phyloP scores from a whole-genome alignment of 30 jellyfish, hydroid and myxozoan species.

The Kudoa iwatai region DNA sequence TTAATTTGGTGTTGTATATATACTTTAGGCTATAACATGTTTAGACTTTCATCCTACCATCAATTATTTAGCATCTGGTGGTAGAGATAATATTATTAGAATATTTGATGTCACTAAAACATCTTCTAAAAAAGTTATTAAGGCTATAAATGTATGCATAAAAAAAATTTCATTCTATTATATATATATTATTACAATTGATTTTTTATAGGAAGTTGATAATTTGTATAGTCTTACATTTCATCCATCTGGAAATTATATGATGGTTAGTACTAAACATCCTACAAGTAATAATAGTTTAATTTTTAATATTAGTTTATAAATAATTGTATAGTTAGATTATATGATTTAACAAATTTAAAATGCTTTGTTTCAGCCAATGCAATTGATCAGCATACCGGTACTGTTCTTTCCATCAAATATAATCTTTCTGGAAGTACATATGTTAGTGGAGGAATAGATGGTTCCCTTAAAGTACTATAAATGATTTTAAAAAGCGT shows the following conservation, averaged over 20 bases:
- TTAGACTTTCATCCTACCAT: slow-evolving; percentile 47
- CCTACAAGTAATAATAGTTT: slow-evolving; percentile 44
- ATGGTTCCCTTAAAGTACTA: too few relatives aligned
- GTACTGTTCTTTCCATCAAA: too few relatives aligned
- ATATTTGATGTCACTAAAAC: slow-evolving; percentile 48
- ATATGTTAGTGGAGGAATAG: too few relatives aligned
- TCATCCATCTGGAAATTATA: slow-evolving; percentile 74
- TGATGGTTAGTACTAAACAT: slow-evolving; percentile 45
- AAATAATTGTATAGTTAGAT: too few relatives aligned
- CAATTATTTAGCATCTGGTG: slow-evolving; percentile 53
- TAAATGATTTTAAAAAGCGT: too few relatives aligned
- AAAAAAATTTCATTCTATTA: not conserved
- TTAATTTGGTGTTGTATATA: not conserved
- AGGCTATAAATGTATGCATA: slow-evolving; percentile 21
- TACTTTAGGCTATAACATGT: slow-evolving; percentile 17
- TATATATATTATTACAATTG: not conserved
- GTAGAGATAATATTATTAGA: slow-evolving; percentile 45
- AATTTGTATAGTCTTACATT: slow-evolving; percentile 35
- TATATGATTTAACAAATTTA: slow-evolving; percentile 39
- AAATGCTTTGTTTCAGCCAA: slow-evolving; percentile 62
- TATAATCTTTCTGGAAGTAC: too few relatives aligned
- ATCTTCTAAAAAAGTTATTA: slow-evolving; percentile 61
- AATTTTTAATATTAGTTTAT: too few relatives aligned
- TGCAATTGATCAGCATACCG: slow-evolving; percentile 43
- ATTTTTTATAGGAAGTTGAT: slow-evolving; percentile 31